These are phyloP conservation scores for Adelosebastes latens DNA, from an alignment of 2,797 vertebrate species.

Conservation along the genomic window DNA sequence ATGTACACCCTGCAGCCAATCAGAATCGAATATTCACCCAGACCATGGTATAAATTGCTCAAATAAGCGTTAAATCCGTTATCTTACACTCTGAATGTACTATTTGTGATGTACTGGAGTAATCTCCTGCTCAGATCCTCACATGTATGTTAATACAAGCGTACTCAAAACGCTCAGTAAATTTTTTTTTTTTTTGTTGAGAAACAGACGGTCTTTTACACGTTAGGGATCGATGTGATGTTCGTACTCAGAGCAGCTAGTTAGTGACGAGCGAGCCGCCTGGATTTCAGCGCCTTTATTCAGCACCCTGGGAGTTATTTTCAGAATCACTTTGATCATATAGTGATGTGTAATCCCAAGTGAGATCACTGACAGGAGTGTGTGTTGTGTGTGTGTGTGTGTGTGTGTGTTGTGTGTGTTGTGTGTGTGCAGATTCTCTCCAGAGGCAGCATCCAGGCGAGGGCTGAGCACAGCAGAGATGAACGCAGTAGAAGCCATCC, in stretches of 20 bases:
- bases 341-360: neutral
- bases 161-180: neutral
- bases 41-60: neutral
- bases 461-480: constrained; percentile 98
- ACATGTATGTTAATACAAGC: neutral
- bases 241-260: neutral
- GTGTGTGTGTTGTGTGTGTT: neutral
- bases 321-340: constrained; percentile 6
- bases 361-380: neutral
- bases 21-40: too few relatives aligned
- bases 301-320: neutral
- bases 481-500: constrained; percentile 99
- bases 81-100: neutral
- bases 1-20: too few relatives aligned
- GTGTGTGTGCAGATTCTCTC: constrained; percentile 89
- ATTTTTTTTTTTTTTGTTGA: neutral
- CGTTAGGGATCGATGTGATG: neutral
- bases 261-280: neutral
- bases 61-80: neutral
- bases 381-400: neutral
- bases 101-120: neutral
- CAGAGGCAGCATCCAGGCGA: constrained; percentile 95
- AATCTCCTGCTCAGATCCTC: neutral
- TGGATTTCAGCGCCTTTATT: neutral
- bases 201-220: neutral